Percentiles rank a stretch among this genome's conserved stretches.
These are phyloP conservation scores for Eurystomus glaucurus DNA, from an alignment of 2,797 vertebrate genomes.

Conservation along the genomic window DNA sequence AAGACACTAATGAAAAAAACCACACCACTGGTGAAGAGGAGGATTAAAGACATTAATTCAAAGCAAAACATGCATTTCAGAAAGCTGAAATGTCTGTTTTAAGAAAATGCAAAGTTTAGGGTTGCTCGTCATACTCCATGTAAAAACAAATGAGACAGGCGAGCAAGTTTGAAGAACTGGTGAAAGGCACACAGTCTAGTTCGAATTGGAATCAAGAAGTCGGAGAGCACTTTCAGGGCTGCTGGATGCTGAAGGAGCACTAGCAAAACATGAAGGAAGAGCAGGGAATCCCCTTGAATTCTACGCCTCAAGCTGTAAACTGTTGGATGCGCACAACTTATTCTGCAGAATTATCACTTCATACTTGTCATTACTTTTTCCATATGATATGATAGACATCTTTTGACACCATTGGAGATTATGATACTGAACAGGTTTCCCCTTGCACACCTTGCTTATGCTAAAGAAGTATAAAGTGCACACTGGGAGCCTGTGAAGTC, in stretches of 20 bases:
- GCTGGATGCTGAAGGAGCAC: not conserved
- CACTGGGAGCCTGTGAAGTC: not conserved
- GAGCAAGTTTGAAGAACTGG: not conserved
- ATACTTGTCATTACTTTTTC: not conserved
- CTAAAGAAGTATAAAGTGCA: not conserved
- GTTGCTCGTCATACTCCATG: not conserved
- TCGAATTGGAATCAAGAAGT: not conserved
- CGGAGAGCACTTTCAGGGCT: not conserved
- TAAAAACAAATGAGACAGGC: not conserved
- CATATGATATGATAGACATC: rapidly evolving
- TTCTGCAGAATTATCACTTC: not conserved
- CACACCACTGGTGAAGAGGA: not conserved
- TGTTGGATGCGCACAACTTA: not conserved
- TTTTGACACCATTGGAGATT: not conserved
- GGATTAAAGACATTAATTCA: not conserved
- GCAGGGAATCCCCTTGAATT: not conserved
- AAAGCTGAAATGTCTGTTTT: not conserved
- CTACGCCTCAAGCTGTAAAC: not conserved
- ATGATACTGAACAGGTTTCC: not conserved
- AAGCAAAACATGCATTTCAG: not conserved
- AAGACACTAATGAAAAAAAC: not conserved
- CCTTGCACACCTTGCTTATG: not conserved
- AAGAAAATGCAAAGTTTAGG: not conserved
- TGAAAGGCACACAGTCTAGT: not conserved
- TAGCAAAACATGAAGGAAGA: not conserved